These are phyloP conservation scores for Trogon surrucura DNA, from an alignment of 2,113 vertebrate species.

Conservation along the genomic window DNA sequence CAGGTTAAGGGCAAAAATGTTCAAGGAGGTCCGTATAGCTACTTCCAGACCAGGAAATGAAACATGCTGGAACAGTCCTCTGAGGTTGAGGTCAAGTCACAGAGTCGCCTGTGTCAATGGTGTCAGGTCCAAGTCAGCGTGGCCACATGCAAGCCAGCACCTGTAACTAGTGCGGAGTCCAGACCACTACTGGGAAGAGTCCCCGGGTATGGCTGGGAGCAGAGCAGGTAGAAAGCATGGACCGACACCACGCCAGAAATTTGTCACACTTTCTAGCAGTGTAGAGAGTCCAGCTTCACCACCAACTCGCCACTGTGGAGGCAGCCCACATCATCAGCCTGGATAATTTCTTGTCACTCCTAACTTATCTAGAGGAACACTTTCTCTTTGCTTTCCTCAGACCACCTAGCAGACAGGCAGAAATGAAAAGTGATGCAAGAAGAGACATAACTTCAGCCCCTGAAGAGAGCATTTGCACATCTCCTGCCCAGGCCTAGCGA, in stretches of 20 bases:
- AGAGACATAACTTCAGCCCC: background rate
- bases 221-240: background rate
- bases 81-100: background rate
- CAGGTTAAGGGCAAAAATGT: background rate
- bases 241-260: background rate
- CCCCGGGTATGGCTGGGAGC: background rate
- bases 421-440: background rate
- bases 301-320: rapidly evolving
- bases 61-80: background rate
- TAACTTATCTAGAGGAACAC: background rate
- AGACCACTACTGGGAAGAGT: background rate
- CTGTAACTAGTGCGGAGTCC: background rate
- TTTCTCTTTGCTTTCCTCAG: background rate
- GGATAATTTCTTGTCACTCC: background rate
- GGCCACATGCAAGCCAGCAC: background rate
- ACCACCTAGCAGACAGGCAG: background rate
- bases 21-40: background rate
- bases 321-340: background rate
- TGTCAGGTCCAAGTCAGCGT: rapidly evolving
- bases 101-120: background rate
- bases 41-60: background rate
- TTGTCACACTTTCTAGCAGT: background rate
- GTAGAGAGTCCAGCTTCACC: rapidly evolving
- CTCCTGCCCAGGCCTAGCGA: background rate
- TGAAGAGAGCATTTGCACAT: rapidly evolving